These are phyloP conservation scores for Corythaixoides concolor DNA, from an alignment of 2,113 vertebrate genomes.

Conservation along the genomic window DNA sequence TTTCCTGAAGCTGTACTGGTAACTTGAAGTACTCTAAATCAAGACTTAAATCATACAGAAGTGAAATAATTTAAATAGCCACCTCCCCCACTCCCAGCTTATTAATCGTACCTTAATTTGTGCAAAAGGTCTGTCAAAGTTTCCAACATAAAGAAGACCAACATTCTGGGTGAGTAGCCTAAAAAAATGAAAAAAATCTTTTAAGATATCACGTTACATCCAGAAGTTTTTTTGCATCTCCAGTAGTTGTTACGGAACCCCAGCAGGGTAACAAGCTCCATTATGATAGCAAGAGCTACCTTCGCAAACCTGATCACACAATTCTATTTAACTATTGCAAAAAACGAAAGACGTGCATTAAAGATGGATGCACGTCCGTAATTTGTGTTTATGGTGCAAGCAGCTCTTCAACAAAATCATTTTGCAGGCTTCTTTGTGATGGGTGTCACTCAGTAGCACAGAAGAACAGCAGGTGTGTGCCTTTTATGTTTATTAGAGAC, in stretches of 20 bases:
- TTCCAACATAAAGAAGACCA: slow-evolving; percentile 95
- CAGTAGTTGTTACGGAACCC: not conserved
- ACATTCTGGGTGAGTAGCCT: slow-evolving; percentile 92
- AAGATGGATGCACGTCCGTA: not conserved
- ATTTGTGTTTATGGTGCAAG: not conserved
- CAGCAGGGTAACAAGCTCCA: not conserved
- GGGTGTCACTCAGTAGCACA: not conserved
- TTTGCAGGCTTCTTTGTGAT: not conserved
- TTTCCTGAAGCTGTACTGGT: not conserved
- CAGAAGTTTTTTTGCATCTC: not conserved
- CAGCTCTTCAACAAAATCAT: not conserved
- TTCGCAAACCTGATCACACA: slow-evolving; percentile 10
- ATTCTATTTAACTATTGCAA: not conserved
- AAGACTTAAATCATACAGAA: not conserved
- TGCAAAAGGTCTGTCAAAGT: slow-evolving; percentile 93
- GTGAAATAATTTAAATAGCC: not conserved
- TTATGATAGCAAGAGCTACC: not conserved
- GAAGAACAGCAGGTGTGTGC: not conserved
- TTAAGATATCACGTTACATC: slow-evolving; percentile 53
- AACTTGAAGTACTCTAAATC: not conserved
- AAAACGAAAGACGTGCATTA: not conserved
- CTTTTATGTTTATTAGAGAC: not conserved
- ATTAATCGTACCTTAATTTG: slow-evolving; percentile 91
- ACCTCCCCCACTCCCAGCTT: not conserved
- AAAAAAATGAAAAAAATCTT: slow-evolving; percentile 66